phyloP scores from a whole-genome alignment of 2,888 invertebrate genomes.

The Dolichopus griseipennis region DNA sequence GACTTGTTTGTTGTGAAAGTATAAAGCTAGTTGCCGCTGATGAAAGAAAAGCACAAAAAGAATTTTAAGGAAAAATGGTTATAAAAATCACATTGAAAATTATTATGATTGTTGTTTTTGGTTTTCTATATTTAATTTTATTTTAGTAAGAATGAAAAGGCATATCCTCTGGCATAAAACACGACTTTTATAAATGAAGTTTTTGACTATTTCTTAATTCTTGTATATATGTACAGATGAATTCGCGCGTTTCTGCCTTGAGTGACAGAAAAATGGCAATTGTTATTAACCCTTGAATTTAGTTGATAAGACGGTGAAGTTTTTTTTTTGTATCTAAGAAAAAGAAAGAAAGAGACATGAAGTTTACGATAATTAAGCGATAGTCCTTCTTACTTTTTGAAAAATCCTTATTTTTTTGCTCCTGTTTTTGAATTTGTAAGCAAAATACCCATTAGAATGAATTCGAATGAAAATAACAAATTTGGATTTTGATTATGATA shows the following conservation, averaged over 20 bases:
- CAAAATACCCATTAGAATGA: neutral
- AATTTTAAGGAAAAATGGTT: too few species aligned
- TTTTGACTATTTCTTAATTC: neutral
- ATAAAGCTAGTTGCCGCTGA: too few species aligned
- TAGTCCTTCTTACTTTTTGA: neutral
- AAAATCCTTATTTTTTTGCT: too few species aligned
- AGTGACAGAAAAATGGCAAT: constrained; percentile 1
- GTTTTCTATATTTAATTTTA: too few species aligned
- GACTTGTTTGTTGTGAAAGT: too few species aligned
- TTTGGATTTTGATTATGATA: constrained; percentile 1
- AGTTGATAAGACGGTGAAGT: neutral
- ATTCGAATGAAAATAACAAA: neutral
- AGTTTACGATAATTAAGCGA: neutral
- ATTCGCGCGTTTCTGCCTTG: neutral
- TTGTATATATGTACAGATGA: neutral
- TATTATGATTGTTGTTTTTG: too few species aligned
- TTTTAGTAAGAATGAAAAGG: neutral
- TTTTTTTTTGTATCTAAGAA: neutral
- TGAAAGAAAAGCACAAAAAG: too few species aligned
- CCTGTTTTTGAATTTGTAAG: neutral
- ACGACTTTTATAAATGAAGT: constrained; percentile 3
- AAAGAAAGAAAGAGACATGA: too few species aligned
- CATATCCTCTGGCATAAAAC: neutral
- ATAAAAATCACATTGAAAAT: too few species aligned
- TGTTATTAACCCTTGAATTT: constrained; percentile 1